A percentile compares a stretch with the other conserved stretches of the same genome.
phyloP scores from a whole-genome alignment of 2,113 vertebrate genomes.

The Campylomormyrus tamandua region DNA sequence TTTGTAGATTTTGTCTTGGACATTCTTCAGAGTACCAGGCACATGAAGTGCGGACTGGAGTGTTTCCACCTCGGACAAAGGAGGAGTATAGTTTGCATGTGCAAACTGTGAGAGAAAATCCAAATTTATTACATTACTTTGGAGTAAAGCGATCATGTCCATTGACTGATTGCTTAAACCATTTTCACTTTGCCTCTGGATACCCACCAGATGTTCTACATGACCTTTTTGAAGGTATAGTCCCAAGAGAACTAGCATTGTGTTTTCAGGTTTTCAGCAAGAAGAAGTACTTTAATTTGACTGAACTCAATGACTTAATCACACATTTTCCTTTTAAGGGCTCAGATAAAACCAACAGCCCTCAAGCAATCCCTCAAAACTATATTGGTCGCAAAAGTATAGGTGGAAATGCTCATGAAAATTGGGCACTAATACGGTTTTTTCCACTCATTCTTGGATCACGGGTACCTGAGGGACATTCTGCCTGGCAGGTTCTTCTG shows the following conservation, averaged over 20 bases:
- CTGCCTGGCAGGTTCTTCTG: no score
- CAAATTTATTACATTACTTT: conserved; percentile 22
- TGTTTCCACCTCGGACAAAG: conserved; percentile 27
- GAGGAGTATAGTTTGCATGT: conserved; percentile 31
- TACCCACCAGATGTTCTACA: conserved; percentile 25
- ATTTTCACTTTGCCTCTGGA: conserved; percentile 28
- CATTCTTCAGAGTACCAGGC: conserved; percentile 22
- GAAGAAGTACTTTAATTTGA: conserved; percentile 33
- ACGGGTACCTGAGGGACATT: no score
- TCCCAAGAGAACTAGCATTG: conserved; percentile 23
- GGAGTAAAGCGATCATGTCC: conserved; percentile 16
- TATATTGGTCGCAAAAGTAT: no score
- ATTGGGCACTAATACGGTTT: no score
- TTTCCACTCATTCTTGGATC: no score
- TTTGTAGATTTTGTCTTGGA: conserved; percentile 25
- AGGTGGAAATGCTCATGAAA: no score
- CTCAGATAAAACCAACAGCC: no score
- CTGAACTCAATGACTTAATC: conserved; percentile 22
- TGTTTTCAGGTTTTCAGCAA: conserved; percentile 28
- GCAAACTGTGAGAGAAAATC: conserved; percentile 28
- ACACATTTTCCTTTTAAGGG: background rate
- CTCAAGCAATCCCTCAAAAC: no score
- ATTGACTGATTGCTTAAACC: conserved; percentile 22
- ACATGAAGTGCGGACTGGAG: conserved; percentile 16
- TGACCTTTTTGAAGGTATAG: conserved; percentile 13